A percentile compares a stretch with the other conserved stretches of the same genome.
Conservation (phyloP, 2,113 vertebrate species). For the Terrapene triunguis region DNA sequence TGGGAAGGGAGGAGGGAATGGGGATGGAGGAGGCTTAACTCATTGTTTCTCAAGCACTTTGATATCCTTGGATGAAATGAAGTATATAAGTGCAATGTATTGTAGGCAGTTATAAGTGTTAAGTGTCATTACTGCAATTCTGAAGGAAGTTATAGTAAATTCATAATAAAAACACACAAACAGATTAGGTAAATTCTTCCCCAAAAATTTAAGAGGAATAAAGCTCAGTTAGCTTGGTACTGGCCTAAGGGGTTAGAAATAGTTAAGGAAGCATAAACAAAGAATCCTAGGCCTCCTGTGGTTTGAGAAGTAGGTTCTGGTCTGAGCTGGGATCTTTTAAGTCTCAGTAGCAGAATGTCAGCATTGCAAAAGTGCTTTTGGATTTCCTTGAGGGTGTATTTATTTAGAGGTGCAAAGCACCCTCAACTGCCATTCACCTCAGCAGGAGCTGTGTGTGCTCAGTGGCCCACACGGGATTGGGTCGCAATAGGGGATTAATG, state of each 20-base stretch:
- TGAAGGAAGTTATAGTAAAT: neutral
- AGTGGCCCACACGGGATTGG: conserved; percentile 23
- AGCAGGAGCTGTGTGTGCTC: neutral
- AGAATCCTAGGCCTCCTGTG: neutral
- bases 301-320: neutral
- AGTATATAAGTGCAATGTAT: neutral
- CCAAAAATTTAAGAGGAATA: neutral
- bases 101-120: neutral
- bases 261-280: neutral
- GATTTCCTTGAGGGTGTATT: neutral
- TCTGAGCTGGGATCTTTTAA: neutral
- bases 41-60: neutral
- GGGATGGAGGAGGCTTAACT: neutral
- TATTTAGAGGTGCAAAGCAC: neutral
- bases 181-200: neutral
- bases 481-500: conserved; percentile 30
- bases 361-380: neutral
- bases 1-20: fast-evolving
- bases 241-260: neutral
- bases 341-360: neutral
- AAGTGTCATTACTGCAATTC: neutral
- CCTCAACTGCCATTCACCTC: neutral
- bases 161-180: neutral
- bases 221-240: neutral
- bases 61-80: neutral